Evolutionary conservation across 2,888 invertebrate genomes (phyloP).

Genomic region (Belgica antarctica): DNA sequence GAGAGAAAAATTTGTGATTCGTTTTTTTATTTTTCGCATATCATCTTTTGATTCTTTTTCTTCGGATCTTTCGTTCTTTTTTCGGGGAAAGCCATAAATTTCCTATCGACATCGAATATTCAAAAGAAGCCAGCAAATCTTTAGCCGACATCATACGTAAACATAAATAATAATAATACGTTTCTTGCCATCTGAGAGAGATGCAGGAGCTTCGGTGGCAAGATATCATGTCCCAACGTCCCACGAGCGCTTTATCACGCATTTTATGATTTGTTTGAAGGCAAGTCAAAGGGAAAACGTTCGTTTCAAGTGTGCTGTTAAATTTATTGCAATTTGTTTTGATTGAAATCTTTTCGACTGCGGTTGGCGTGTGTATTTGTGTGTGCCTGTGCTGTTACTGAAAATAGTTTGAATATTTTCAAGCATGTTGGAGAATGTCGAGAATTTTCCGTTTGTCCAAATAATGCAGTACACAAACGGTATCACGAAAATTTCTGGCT

Average conservation of each 20-base stretch:
- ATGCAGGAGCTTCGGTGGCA: no score
- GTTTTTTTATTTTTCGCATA: conserved; percentile 5
- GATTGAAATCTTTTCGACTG: conserved; percentile 36
- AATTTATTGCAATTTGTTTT: conserved; percentile 41
- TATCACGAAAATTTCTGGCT: neutral
- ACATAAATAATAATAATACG: conserved; percentile 1
- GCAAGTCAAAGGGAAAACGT: neutral
- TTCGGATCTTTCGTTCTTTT: conserved; percentile 11
- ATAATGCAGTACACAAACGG: no score
- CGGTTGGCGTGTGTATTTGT: neutral
- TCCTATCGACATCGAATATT: conserved; percentile 34
- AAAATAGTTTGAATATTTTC: conserved; percentile 32
- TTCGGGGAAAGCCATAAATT: conserved; percentile 37
- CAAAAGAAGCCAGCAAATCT: conserved; percentile 1
- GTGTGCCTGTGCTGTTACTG: no score
- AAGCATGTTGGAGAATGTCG: neutral
- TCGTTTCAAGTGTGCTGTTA: conserved; percentile 24
- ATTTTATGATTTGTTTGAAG: conserved; percentile 40
- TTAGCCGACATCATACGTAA: neutral
- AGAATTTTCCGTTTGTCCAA: neutral
- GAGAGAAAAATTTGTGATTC: conserved; percentile 20
- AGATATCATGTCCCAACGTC: conserved; percentile 20
- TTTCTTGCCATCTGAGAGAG: neutral
- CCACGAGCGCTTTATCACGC: conserved; percentile 38
- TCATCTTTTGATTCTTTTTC: conserved; percentile 32